Conservation (phyloP, 1,140 invertebrate genomes). For the Mycetomoellerius zeteki region DNA sequence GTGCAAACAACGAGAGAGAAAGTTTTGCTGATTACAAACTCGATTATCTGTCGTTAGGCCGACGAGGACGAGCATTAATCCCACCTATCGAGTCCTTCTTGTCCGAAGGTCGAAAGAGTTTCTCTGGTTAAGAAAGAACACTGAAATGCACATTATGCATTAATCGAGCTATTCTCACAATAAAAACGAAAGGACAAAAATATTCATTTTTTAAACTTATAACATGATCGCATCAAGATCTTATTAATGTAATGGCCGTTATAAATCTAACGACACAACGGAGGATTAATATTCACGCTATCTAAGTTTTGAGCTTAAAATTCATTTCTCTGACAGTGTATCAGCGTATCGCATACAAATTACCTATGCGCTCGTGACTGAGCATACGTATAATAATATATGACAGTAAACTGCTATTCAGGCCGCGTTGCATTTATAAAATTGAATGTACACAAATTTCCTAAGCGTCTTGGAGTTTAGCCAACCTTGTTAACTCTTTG, state of each 20-base stretch:
- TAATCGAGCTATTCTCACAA: background rate
- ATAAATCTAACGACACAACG: background rate
- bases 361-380: slow-evolving; percentile 36
- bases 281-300: slow-evolving; percentile 27
- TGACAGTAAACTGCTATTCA: background rate
- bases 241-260: background rate
- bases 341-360: slow-evolving; percentile 42
- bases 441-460: slow-evolving; percentile 6
- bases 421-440: slow-evolving; percentile 37
- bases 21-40: slow-evolving; percentile 57
- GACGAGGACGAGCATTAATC: slow-evolving; percentile 32
- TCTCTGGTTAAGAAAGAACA: background rate
- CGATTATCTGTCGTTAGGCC: slow-evolving; percentile 49
- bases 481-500: background rate
- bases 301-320: slow-evolving; percentile 29
- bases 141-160: background rate
- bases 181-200: background rate
- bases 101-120: slow-evolving; percentile 4
- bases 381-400: slow-evolving; percentile 1
- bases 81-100: background rate
- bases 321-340: background rate
- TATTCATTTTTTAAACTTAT: background rate
- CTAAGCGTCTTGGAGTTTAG: background rate
- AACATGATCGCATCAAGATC: background rate
- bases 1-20: slow-evolving; percentile 49